Evolutionary conservation across 2,113 vertebrate genomes (phyloP), one percentile per base, ranked within the genome.

Genomic region (Cercocebus atys): DNA sequence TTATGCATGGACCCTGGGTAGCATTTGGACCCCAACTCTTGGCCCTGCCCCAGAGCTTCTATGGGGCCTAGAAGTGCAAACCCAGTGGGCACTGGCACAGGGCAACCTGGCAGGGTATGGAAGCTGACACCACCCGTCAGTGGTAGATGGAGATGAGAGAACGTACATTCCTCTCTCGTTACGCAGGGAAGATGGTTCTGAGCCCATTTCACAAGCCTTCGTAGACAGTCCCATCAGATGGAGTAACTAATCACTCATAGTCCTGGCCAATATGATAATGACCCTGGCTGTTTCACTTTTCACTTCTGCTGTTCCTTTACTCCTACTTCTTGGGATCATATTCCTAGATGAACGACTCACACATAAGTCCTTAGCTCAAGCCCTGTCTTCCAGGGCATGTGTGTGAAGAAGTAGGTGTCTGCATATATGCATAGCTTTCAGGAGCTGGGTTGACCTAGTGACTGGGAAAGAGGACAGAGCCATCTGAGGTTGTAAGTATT

Each of bases 311-410:
- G 3, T 17, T 20, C 7, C 72, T 76, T 52, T 6, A 4, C 8
- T 23, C 5, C 70, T 0, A 20, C 45, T 35, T 76, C 57, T 57
- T 16, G 30, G 64, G 83, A n/a, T 73, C 16, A 30, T 25, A 1
- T 75, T 92, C 43, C 75, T n/a, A 83, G 52, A 23, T 22, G 40
- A 64, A 61, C 17, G 8, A n/a, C 16, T 30, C 22, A 43, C 23
- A 27, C 8, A 3, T 9, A 20, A 52, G 35, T 32, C 52, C 12
- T 50, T 6, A 4, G 27, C 22, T 61, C 38, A 59, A 47, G 23
- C 73, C 3, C 66, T 61, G 66, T 35, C 50, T 64, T 5, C 1
- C 0, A 2, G 38, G 2, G 8, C 9, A 0, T 0, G 13, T 2
- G 2, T 7, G 2, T 16, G 23, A 61, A 82, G 75, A 86, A 14